These are phyloP conservation scores for Sebastolobus altivelis DNA, from an alignment of 2,797 vertebrate species.

Conservation along the genomic window DNA sequence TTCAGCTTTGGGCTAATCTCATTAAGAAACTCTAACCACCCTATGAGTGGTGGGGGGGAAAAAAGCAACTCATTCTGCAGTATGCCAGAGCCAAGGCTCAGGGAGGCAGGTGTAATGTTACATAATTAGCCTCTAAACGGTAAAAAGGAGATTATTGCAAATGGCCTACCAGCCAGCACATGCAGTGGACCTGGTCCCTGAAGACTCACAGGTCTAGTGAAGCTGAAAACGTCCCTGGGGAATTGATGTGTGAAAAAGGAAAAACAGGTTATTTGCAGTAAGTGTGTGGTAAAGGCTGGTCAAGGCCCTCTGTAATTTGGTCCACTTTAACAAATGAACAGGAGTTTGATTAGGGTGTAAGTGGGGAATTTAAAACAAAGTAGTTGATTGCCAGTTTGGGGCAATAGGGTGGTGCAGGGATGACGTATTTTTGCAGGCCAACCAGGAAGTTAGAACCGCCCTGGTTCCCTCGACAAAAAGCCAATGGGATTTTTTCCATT, in stretches of 20 bases:
- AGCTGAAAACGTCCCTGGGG: slow-evolving; percentile 76
- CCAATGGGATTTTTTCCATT: neutral
- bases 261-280: slow-evolving; percentile 73
- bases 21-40: slow-evolving; percentile 89
- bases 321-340: slow-evolving; percentile 55
- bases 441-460: neutral
- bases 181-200: slow-evolving; percentile 81
- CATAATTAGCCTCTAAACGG: slow-evolving; percentile 90
- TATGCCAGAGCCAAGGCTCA: slow-evolving; percentile 82
- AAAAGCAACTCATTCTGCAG: slow-evolving; percentile 74
- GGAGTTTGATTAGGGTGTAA: slow-evolving; percentile 36
- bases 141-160: slow-evolving; percentile 91
- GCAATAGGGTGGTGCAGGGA: neutral
- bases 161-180: slow-evolving; percentile 86
- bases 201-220: slow-evolving; percentile 77
- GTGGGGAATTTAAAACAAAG: slow-evolving; percentile 28
- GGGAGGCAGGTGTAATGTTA: slow-evolving; percentile 90
- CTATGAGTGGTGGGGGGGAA: slow-evolving; percentile 64
- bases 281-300: slow-evolving; percentile 45
- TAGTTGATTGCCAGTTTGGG: neutral
- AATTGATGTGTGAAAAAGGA: slow-evolving; percentile 69
- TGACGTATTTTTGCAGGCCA: neutral
- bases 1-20: slow-evolving; percentile 88
- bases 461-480: neutral
- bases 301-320: slow-evolving; percentile 46